Evolutionary conservation across 2,797 vertebrate genomes (phyloP), one percentile per base, ranked within the genome.

Genomic region (Oreochromis mossambicus): DNA sequence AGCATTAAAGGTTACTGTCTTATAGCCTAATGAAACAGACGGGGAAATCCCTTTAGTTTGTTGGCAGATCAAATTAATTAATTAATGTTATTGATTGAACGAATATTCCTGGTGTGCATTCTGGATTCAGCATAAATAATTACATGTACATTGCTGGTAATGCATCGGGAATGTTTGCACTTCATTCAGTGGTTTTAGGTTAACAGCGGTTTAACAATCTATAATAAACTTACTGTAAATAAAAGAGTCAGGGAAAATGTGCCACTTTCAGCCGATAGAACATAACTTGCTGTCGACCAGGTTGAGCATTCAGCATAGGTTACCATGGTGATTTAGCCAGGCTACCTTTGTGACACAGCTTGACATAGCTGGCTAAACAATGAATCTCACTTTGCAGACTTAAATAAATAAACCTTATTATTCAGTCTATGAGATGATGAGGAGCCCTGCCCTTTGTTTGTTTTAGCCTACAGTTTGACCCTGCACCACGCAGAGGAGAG

Each of bases 381-480:
- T 70, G 46, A 70, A 17, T 70, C 8, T 70, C 38, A n/a, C 58
- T 63, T 63, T 63, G 11, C 34, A 38, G 34, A 8, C 11, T 75
- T 75, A 13, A 21, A n/a, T 15, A 63, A 50, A 48, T 36, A 17
- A 50, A 50, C 78, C 13, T 17, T 36, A 21, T 63, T 50, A 50
- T 63, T 21, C 19, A 50, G 17, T 50, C 7, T 32, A 4, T 63
- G 17, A 78, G 14, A 41, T 83, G 32, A 58, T 3, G 7, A 79
- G 8, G 21, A 41, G 17, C 48, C 17, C 7, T 84, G 13, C 13
- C 9, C n/a, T 61, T 80, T 52, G 8, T 76, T 52, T 88, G 2
- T 48, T 85, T 83, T 88, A 99, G 98, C 96, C 96, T 99, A 96
- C 98, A 99, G 97, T 99, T 99, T 41, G 98, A 99, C 87, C 98